Conservation (phyloP, 2,113 vertebrate species). For the Gambusia affinis region DNA sequence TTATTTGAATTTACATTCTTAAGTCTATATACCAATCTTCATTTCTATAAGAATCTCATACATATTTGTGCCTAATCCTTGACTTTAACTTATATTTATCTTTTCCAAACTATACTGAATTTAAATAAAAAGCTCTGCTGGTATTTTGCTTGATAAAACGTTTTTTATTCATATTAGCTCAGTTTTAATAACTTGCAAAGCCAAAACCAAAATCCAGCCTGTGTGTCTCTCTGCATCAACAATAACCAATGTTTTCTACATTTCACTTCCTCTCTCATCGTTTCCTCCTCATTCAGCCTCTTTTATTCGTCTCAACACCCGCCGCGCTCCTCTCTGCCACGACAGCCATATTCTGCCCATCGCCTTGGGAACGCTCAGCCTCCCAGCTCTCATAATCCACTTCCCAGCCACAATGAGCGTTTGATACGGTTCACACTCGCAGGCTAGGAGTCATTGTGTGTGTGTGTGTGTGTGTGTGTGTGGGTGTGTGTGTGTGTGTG, state of each 20-base stretch:
- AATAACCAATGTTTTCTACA: background rate
- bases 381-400: conserved; percentile 77
- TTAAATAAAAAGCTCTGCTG: background rate
- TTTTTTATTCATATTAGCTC: conserved; percentile 23
- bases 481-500: conserved; percentile 28
- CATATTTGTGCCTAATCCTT: background rate
- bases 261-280: background rate
- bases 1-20: background rate
- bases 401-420: conserved; percentile 79
- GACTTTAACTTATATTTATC: background rate
- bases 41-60: background rate
- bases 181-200: conserved; percentile 36
- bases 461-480: conserved; percentile 17
- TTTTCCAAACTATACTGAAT: background rate
- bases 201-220: conserved; percentile 13
- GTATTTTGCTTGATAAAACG: conserved; percentile 1
- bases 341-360: conserved; percentile 69
- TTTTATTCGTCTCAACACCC: conserved; percentile 42
- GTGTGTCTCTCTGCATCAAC: background rate
- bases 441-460: conserved; percentile 47
- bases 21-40: background rate
- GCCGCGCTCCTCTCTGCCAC: conserved; percentile 62
- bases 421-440: conserved; percentile 73
- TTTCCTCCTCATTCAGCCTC: conserved; percentile 27
- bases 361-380: conserved; percentile 77